Base-by-base conservation (phyloP, 2,888 invertebrate species). In the Aethes cnicana region DNA sequence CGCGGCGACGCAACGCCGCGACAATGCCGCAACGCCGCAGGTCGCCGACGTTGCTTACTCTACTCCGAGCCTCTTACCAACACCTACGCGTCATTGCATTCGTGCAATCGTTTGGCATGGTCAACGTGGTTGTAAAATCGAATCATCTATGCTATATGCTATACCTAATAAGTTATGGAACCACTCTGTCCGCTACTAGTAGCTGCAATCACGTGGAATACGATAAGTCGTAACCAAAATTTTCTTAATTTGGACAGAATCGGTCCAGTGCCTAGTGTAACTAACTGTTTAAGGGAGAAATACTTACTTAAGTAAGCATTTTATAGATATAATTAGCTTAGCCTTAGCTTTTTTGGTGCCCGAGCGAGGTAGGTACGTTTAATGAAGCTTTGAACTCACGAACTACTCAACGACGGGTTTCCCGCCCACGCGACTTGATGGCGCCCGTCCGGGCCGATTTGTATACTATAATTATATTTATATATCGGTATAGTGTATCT, bases 361-460 rank as follows among this genome's bases (percentile, higher is more conserved):
- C 11, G 26, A 26, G 25, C 26, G 30, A 16, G 9, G 17, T 28
- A 23, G 11, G 17, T 50, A 36, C 66, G 61, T 63, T 64, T 66
- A 66, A 63, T 64, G 71, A 69, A 68, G 71, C 68, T 72, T 66
- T 69, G 59, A 70, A 77, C 74, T 72, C 71, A 72, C 69, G 59
- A 70, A 77, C 74, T 72, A 71, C 72, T 68, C 50, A 43, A 77
- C 83, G 84, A 88, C 86, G 84, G 87, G 88, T 79, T 84, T 85
- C 84, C 84, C 88, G 84, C 86, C 86, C 79, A 86, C 86, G 83
- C 88, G 88, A 87, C 87, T 74, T 74, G 61, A 70, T 80, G 88
- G 87, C 88, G 88, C 88, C 87, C 69, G 80, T 67, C 70, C 78
- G 74, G 71, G 72, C 46, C 37, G 39, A 48, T 42, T 47, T 42